Percentiles rank a stretch among this genome's conserved stretches.
Conservation (phyloP, 2,113 vertebrate species). For the western clawed frog (Xenopus tropicalis) region UCB_Xtro_10.0 CM004452.2:50775001-50775500, state of each 20-base stretch:
- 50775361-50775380: no score
- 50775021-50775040: no score
- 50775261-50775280: no score
- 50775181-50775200: conserved; percentile 43
- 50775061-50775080: conserved; percentile 20
- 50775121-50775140: conserved; percentile 29
- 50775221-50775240: conserved; percentile 14
- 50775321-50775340: neutral
- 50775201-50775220: conserved; percentile 47
- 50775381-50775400: conserved; percentile 43
- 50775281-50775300: neutral
- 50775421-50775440: conserved; percentile 48
- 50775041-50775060: conserved; percentile 17
- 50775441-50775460: conserved; percentile 36
- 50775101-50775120: conserved; percentile 20
- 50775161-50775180: conserved; percentile 39
- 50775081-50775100: no score
- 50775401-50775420: conserved; percentile 59
- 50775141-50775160: conserved; percentile 58
- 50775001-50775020: conserved; percentile 37
- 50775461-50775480: neutral
- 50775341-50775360: conserved; percentile 8
- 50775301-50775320: no score
- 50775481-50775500: no score
- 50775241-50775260: conserved; percentile 15